Evolutionary conservation across 2,888 invertebrate genomes (phyloP), one percentile per base, ranked within the genome.

Genomic region (Napeogenes sylphis): DNA sequence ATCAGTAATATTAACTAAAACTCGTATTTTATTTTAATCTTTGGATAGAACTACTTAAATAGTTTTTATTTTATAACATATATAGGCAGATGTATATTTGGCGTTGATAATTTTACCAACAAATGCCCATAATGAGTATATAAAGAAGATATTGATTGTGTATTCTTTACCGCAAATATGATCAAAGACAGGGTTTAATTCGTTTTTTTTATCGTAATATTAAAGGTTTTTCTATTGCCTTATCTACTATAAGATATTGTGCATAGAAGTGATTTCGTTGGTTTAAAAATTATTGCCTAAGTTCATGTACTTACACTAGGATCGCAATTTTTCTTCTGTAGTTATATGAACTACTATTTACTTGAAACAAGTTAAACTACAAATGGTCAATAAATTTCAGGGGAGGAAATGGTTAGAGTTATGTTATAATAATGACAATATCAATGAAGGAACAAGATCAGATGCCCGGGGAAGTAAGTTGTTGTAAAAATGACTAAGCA

Each of bases 361-460:
- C 51, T 51, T 6, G 30, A 30, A 8, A 51, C 30, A 51, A 51
- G 30, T 30, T 51, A 30, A 51, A 51, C 30, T 30, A 8, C 21
- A 51, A 51, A 51, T 51, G 30, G 51, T 30, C 30, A 12, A 21
- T 10, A 51, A 51, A 12, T 70, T 68, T 54, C 59, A 68, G 68
- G 68, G 65, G 58, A 73, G 70, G 89, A 80, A 83, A 90, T 90
- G 90, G 79, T 77, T 85, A 80, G 77, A 78, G 77, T 77, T 76
- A 83, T 83, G 75, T 76, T 80, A 70, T 84, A 83, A 89, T 85
- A 88, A 90, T 90, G 90, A 90, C 89, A 77, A 88, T 90, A 84
- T 84, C 90, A 78, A 90, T 89, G 88, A 90, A 88, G 81, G 90
- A 90, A 83, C 88, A 88, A 84, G 90, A 90, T 67, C 85, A 83